Base-by-base conservation (phyloP, 2,888 invertebrate species). In the Trichopria drosophilae region DNA sequence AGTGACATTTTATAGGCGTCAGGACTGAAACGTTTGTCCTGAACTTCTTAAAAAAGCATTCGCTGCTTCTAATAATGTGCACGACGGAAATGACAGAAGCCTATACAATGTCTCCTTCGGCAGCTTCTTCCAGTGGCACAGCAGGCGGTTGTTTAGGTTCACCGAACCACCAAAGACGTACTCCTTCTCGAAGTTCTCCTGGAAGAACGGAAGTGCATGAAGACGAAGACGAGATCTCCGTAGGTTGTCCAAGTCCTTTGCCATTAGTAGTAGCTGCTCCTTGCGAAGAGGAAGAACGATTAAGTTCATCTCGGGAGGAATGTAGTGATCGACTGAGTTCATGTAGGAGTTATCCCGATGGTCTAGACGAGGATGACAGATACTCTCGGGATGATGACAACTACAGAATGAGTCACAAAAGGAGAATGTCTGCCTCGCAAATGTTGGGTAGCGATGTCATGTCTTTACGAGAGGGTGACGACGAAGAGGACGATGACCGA, bases 171-270 rank as follows among this genome's bases (percentile, higher is more conserved):
- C 6, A 13, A 9, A 16, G 16, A 24, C 10, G 72, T 76, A 78
- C 77, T 75, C 77, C 65, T 76, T 77, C 59, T 53, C 63, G 78
- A 69, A 81, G 77, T 73, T 80, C 65, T 43, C 69, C 63, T 50
- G 71, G 64, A 67, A 73, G 55, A 61, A 63, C 48, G 37, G 68
- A 51, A 69, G 59, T 50, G 1, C 66, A 60, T 45, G 72, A 72
- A 49, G 75, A 72, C 59, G 83, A 88, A 61, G 88, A 87, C 77
- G 88, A 88, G 76, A 89, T 88, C 67, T 88, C 88, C 73, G 88
- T 88, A 29, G 88, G 88, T 26, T 86, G 88, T 65, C 88, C 88
- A 46, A 82, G 82, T 52, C 83, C 83, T 3, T 67, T 78, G 46
- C 73, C 77, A 0, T 60, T 75, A 6, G 64, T 76, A 7, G 67